A percentile compares a stretch with the other conserved stretches of the same genome.
Evolutionary conservation across 2,888 invertebrate species (phyloP).

Genomic region (Sycophila texana): DNA sequence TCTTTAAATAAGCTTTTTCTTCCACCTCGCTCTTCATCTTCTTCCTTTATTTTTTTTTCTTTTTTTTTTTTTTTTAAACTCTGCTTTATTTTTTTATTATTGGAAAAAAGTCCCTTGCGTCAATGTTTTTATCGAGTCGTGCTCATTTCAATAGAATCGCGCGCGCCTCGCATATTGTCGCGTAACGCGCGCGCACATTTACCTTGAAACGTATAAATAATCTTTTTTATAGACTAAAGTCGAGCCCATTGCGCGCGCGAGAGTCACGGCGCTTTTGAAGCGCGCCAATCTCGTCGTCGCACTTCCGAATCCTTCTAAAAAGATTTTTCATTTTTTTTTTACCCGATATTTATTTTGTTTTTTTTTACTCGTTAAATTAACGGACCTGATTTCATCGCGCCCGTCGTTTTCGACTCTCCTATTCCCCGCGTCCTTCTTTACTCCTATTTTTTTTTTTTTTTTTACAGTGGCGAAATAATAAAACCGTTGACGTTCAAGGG

Average conservation of each 20-base stretch:
- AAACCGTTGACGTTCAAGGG: constrained; percentile 51
- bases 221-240: constrained; percentile 44
- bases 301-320: background rate
- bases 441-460: no score
- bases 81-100: constrained; percentile 34
- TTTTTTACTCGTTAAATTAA: no score
- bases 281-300: background rate
- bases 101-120: constrained; percentile 53
- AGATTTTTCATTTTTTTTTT: constrained; percentile 35
- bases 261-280: constrained; percentile 35
- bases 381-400: constrained; percentile 5
- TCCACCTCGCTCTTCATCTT: background rate
- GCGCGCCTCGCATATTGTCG: background rate
- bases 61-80: constrained; percentile 19
- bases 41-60: background rate
- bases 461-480: constrained; percentile 36
- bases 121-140: constrained; percentile 54
- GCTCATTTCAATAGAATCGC: constrained; percentile 38
- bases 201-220: constrained; percentile 51
- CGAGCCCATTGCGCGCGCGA: constrained; percentile 11
- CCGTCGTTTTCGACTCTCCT: background rate
- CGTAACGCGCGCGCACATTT: constrained; percentile 27
- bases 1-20: constrained; percentile 54
- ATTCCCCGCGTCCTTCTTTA: background rate
- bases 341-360: constrained; percentile 16